phyloP scores from a whole-genome alignment of 92 coral and sea anemone genomes.

The Metridium senile region DNA sequence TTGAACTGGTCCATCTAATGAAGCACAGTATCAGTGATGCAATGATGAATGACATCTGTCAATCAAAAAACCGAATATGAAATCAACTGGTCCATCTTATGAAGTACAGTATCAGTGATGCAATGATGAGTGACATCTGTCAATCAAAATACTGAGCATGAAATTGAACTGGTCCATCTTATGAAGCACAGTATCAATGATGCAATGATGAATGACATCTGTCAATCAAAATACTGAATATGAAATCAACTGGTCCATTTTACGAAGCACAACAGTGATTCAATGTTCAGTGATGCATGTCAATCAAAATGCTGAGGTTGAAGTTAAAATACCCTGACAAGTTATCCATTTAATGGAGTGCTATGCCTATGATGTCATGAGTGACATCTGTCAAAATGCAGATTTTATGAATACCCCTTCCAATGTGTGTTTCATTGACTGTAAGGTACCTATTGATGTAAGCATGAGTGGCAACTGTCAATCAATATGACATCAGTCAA shows the following conservation, averaged over 20 bases:
- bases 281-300: background rate
- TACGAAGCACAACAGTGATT: background rate
- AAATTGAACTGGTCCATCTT: background rate
- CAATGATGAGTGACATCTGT: background rate
- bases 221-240: background rate
- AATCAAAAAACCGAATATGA: background rate
- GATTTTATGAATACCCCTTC: too few species aligned
- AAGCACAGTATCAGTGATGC: background rate
- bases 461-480: background rate
- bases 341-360: too few species aligned
- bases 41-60: background rate
- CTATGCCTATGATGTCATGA: too few species aligned
- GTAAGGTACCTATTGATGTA: too few species aligned
- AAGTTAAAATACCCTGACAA: too few species aligned
- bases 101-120: background rate
- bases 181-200: background rate
- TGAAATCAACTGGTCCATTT: background rate
- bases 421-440: too few species aligned
- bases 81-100: background rate
- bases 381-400: too few species aligned
- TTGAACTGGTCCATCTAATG: background rate
- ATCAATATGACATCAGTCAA: background rate
- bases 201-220: background rate
- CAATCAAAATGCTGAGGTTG: background rate
- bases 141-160: background rate